These are phyloP conservation scores for Neomonachus schauinslandi DNA, from an alignment of 2,113 vertebrate genomes.

Conservation along the genomic window DNA sequence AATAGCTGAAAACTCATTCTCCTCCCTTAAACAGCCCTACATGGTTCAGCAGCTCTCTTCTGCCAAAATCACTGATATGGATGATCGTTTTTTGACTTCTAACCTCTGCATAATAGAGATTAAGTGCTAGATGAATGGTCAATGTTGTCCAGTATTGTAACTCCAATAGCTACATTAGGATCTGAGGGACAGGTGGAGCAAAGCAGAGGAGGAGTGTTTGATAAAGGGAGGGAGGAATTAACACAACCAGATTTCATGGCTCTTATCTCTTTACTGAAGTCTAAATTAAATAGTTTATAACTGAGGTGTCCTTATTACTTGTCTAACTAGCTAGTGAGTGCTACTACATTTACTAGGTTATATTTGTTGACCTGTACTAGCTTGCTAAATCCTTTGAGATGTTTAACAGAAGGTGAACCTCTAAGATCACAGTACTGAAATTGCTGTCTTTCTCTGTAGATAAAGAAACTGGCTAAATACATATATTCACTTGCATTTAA, in stretches of 20 bases:
- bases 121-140: slow-evolving; percentile 76
- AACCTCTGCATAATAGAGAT: slow-evolving; percentile 82
- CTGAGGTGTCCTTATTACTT: neutral
- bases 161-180: slow-evolving; percentile 70
- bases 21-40: slow-evolving; percentile 60
- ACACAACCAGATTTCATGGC: neutral
- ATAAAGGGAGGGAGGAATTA: neutral
- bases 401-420: neutral
- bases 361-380: neutral
- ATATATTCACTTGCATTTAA: neutral
- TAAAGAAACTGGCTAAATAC: neutral
- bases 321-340: neutral
- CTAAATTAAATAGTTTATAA: neutral
- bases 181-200: neutral
- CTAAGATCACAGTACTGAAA: neutral
- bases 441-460: neutral
- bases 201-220: neutral
- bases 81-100: slow-evolving; percentile 82
- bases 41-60: slow-evolving; percentile 74
- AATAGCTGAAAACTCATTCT: slow-evolving; percentile 74
- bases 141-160: slow-evolving; percentile 73
- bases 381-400: neutral
- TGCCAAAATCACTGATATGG: slow-evolving; percentile 76
- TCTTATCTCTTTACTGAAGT: neutral
- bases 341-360: neutral